Conservation (phyloP, 2,888 invertebrate genomes). For the Cantharis rustica region DNA sequence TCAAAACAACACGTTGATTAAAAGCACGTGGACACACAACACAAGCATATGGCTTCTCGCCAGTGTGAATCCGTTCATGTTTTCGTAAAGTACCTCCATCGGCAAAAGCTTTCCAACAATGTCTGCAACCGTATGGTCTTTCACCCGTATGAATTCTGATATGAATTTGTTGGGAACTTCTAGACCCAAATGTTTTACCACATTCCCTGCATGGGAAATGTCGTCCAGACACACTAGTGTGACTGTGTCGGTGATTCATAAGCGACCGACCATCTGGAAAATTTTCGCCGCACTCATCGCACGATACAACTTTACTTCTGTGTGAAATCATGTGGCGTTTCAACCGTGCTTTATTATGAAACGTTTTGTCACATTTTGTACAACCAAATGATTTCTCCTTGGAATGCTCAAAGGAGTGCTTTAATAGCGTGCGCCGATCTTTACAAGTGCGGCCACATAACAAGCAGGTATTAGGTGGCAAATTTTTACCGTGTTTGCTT, state of each 20-base stretch:
- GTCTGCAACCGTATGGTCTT: conserved; percentile 82
- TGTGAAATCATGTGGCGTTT: conserved; percentile 74
- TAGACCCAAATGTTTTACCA: conserved; percentile 84
- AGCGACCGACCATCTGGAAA: conserved; percentile 72
- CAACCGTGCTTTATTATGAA: conserved; percentile 69
- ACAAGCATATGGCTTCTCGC: conserved; percentile 85
- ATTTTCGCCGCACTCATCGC: conserved; percentile 72
- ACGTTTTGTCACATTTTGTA: conserved; percentile 71
- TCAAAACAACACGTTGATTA: conserved; percentile 82
- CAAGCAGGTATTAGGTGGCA: conserved; percentile 69
- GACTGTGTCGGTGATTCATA: conserved; percentile 71
- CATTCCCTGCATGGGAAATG: conserved; percentile 84
- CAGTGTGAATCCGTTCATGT: conserved; percentile 85
- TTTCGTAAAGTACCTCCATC: conserved; percentile 85
- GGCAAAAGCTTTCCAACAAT: conserved; percentile 88
- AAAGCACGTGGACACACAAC: conserved; percentile 86
- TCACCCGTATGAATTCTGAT: conserved; percentile 85
- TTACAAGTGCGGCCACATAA: conserved; percentile 72
- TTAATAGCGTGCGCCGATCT: conserved; percentile 68
- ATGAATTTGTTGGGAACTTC: conserved; percentile 85
- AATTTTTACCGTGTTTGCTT: conserved; percentile 63
- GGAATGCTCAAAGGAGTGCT: conserved; percentile 73
- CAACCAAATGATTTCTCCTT: conserved; percentile 65
- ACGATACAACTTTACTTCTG: conserved; percentile 70
- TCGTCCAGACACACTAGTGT: conserved; percentile 58